phyloP scores from a whole-genome alignment of 2,888 invertebrate species.

The Coleophora deauratella region DNA sequence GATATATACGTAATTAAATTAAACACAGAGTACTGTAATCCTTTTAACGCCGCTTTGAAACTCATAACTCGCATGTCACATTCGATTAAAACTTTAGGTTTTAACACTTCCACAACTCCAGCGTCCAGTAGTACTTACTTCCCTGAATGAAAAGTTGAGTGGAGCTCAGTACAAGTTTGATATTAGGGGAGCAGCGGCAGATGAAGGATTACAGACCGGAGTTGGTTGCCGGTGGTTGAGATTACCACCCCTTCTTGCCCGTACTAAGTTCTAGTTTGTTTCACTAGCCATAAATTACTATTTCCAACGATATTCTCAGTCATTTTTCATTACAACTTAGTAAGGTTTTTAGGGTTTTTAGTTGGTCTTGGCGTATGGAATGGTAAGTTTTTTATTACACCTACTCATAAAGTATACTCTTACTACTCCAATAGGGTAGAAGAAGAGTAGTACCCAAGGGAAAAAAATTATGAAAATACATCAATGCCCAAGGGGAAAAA shows the following conservation, averaged over 20 bases:
- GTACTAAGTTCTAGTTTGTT: constrained; percentile 30
- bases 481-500: no score
- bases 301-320: constrained; percentile 18
- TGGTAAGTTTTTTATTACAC: no score
- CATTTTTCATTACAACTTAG: constrained; percentile 14
- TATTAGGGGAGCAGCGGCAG: constrained; percentile 25
- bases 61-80: background rate
- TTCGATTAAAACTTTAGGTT: background rate
- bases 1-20: no score
- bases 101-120: background rate
- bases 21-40: no score
- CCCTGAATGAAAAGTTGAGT: constrained; percentile 35
- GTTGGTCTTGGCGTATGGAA: no score
- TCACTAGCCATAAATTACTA: constrained; percentile 34
- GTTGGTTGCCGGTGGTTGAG: constrained; percentile 24
- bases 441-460: no score
- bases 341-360: no score
- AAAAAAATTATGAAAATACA: no score
- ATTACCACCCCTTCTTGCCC: constrained; percentile 35
- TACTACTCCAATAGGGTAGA: no score
- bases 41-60: no score
- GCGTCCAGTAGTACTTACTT: constrained; percentile 14
- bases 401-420: no score
- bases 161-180: constrained; percentile 30
- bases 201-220: constrained; percentile 42